Evolutionary conservation across 1,140 invertebrate species (phyloP).

Genomic region (Ditylenchus dipsaci): DNA sequence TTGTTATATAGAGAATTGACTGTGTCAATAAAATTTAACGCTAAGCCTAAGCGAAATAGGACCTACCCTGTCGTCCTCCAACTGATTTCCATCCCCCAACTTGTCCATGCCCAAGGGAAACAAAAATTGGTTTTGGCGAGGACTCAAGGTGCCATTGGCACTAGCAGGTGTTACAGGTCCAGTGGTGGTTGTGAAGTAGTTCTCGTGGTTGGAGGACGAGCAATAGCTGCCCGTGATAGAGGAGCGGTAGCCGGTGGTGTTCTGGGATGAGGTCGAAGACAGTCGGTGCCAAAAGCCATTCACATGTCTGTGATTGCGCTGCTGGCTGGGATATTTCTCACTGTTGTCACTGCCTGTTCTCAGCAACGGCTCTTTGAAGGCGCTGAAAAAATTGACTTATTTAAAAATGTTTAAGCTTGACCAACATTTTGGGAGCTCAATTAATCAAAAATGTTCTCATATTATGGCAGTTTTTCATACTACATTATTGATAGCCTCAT

Average conservation of each 20-base stretch:
- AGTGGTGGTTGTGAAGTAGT: background rate
- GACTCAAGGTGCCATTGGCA: background rate
- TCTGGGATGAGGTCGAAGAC: background rate
- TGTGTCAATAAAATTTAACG: too few relatives aligned
- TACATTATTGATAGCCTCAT: too few relatives aligned
- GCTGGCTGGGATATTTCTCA: background rate
- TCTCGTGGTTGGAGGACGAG: background rate
- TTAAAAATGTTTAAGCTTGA: too few relatives aligned
- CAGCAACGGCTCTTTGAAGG: background rate
- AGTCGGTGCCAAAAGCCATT: slow-evolving; percentile 7
- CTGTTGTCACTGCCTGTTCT: background rate
- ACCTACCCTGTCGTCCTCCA: background rate
- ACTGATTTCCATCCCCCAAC: background rate
- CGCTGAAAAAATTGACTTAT: background rate
- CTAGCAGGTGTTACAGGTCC: background rate
- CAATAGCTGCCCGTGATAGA: background rate
- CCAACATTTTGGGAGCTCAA: too few relatives aligned
- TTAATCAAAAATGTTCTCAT: too few relatives aligned
- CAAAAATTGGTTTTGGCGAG: background rate
- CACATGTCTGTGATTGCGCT: background rate
- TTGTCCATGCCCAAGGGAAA: background rate
- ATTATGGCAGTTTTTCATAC: too few relatives aligned
- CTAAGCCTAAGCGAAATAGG: background rate
- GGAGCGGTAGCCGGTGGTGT: background rate
- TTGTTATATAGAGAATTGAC: too few relatives aligned